phyloP scores from a whole-genome alignment of 64 coral and sea anemone genomes.

The Astreopora myriophthalma region DNA sequence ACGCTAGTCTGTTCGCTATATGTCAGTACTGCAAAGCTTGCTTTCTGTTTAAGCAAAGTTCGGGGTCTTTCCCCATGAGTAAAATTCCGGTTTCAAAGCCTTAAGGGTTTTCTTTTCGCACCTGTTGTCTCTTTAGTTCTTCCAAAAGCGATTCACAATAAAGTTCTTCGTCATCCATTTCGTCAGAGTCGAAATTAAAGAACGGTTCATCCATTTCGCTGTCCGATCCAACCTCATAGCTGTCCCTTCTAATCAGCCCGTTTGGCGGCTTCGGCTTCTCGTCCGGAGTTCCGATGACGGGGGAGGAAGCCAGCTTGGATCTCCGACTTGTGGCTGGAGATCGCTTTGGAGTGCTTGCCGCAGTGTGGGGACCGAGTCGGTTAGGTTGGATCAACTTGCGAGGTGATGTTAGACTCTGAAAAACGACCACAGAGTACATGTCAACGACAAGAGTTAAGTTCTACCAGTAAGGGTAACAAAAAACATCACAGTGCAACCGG shows the following conservation, averaged over 20 bases:
- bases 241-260: constrained; percentile 80
- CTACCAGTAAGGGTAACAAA: background rate
- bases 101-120: background rate
- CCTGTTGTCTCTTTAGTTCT: constrained; percentile 94
- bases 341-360: constrained; percentile 60
- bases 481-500: too few species aligned
- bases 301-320: constrained; percentile 40
- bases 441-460: background rate
- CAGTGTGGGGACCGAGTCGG: constrained; percentile 44
- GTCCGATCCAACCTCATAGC: constrained; percentile 81
- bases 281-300: constrained; percentile 69
- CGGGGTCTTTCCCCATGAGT: background rate
- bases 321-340: constrained; percentile 8
- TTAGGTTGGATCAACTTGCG: constrained; percentile 61
- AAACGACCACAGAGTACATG: background rate
- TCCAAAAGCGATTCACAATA: constrained; percentile 89
- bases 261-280: constrained; percentile 85
- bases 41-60: too few species aligned
- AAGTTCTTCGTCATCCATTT: constrained; percentile 87
- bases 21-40: background rate
- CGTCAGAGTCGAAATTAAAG: constrained; percentile 87
- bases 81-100: background rate
- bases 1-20: background rate
- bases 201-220: constrained; percentile 93
- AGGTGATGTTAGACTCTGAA: constrained; percentile 77